Evolutionary conservation across 2,888 invertebrate species (phyloP), one percentile per base, ranked within the genome.

Genomic region (Pterobdella sp.): DNA sequence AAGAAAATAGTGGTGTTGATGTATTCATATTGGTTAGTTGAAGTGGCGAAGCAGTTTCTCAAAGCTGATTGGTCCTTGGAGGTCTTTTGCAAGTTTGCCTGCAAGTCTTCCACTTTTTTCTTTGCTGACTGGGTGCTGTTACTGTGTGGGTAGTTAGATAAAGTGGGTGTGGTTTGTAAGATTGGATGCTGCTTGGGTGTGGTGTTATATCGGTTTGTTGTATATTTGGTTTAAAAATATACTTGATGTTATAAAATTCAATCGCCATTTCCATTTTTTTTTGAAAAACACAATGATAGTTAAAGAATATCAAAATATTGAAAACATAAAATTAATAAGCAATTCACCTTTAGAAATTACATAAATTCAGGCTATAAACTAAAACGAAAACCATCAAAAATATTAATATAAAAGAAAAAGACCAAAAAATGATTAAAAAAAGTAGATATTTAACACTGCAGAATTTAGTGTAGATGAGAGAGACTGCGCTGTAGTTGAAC

Each of bases 91-190:
- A 67, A 26, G 67, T 34, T 67, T 18, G 34, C 22, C 26, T 37
- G 36, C 67, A 52, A 14, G 29, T 37, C 29, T 14, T 52, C 49
- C 69, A 52, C 29, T 22, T 37, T 37, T 3, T 3, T 42, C 37
- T 36, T 22, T 37, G 67, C 29, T n/a, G 22, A 26, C n/a, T 67
- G 67, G 1, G 67, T 67, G 35, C 37, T 67, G 67, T 67, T 67
- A n/a, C 67, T 67, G 67, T 14, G 60, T 26, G 10, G 3, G 3
- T 26, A 56, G 26, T 42, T 42, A 42, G n/a, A n/a, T n/a, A n/a
- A n/a, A n/a, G n/a, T n/a, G n/a, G n/a, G n/a, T n/a, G n/a, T n/a
- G n/a, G n/a, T n/a, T n/a, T n/a, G n/a, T n/a, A n/a, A n/a, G n/a
- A n/a, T n/a, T n/a, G n/a, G n/a, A n/a, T n/a, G n/a, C n/a, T n/a